Evolutionary conservation across 64 coral and sea anemone genomes (phyloP).

Genomic region (Montipora sp.): DNA sequence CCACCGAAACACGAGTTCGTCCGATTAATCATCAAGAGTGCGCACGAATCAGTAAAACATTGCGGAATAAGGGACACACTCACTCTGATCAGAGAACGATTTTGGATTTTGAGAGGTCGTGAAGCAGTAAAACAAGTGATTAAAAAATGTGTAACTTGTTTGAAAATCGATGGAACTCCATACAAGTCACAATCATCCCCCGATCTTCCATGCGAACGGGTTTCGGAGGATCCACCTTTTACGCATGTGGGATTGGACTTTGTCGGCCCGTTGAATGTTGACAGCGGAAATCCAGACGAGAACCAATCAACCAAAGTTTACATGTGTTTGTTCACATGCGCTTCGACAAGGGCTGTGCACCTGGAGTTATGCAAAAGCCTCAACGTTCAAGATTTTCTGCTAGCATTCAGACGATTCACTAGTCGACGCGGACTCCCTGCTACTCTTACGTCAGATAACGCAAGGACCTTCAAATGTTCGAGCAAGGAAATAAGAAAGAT

Average conservation of each 20-base stretch:
- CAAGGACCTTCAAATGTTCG: conserved; percentile 31
- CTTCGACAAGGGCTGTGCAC: conserved; percentile 21
- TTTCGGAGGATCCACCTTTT: conserved; percentile 58
- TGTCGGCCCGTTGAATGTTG: conserved; percentile 15
- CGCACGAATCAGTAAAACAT: conserved; percentile 25
- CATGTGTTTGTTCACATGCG: conserved; percentile 28
- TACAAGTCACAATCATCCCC: not conserved
- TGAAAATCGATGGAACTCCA: not conserved
- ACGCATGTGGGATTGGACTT: conserved; percentile 52
- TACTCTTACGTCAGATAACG: conserved; percentile 27
- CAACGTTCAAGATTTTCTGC: conserved; percentile 4
- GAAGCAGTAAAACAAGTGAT: conserved; percentile 37
- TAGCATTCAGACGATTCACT: conserved; percentile 24
- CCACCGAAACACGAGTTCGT: conserved; percentile 3
- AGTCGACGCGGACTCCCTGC: conserved; percentile 19
- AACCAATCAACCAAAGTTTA: conserved; percentile 16
- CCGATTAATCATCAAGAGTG: not conserved
- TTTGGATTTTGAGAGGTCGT: conserved; percentile 36
- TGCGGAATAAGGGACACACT: conserved; percentile 43
- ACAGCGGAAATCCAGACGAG: not conserved
- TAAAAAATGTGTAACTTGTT: conserved; percentile 35
- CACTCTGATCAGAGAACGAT: conserved; percentile 25
- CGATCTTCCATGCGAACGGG: conserved; percentile 37
- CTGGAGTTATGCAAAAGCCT: conserved; percentile 11
- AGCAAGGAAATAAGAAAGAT: not conserved